Base-by-base conservation (phyloP, 2,888 invertebrate species). In the Diarsia brunnea region DNA sequence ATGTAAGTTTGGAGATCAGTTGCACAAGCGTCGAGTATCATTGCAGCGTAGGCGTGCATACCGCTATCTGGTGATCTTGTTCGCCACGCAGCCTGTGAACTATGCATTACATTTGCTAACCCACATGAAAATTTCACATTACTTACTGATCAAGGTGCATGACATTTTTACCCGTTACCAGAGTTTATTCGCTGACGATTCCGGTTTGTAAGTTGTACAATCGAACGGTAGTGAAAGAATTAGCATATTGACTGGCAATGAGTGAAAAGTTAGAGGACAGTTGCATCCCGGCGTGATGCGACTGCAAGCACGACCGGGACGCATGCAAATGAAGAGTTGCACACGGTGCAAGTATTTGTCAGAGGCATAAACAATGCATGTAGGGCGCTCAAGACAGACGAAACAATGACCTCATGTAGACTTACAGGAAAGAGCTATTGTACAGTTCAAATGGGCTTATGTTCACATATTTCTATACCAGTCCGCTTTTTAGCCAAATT, bases 171-270 rank as follows among this genome's bases (percentile, higher is more conserved):
- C 51, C 69, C 49, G 45, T 58, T 65, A 63, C 58, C 51, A 49
- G 72, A 73, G 66, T 68, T 79, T 76, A 64, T 67, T 72, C 55
- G 68, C 31, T 38, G 45, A 55, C 67, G 60, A 74, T 68, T 68
- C 63, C n/a, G 38, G 55, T 19, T 68, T 78, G 60, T 66, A 73
- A 12, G 66, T 75, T 73, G 61, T 73, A 63, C 24, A 76, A 74
- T 73, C 82, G 85, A 91, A 92, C 91, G 90, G 92, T 92, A 82
- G 82, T 79, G 88, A 89, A 85, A 88, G 80, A 87, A 91, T 94
- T 93, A 91, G 89, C 94, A 95, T 94, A 92, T 92, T 92, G 93
- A 94, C 92, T 94, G 90, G 90, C 91, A 94, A 94, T 91, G 89
- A 93, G 93, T 92, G 93, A 94, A 94, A 94, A 92, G 90, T 85